phyloP scores from a whole-genome alignment of 2,113 vertebrate genomes.

The Columbina picui region DNA sequence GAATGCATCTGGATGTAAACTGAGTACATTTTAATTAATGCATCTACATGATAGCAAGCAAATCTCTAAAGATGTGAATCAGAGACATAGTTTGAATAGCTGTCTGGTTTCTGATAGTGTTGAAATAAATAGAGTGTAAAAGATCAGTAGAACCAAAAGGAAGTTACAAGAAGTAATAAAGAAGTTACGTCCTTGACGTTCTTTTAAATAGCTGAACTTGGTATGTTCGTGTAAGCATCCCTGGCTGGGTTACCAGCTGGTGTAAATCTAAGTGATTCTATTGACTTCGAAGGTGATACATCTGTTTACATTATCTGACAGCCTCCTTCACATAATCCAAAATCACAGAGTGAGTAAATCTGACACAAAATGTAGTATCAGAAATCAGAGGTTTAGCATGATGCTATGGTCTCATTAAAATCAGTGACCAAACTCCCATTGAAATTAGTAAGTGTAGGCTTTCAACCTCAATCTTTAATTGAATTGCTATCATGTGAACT shows the following conservation, averaged over 20 bases:
- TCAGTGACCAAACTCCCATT: neutral
- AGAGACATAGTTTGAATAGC: neutral
- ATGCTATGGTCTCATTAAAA: neutral
- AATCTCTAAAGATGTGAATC: conserved; percentile 7
- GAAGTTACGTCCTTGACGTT: neutral
- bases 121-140: neutral
- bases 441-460: neutral
- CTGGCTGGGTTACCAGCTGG: neutral
- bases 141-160: neutral
- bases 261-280: neutral
- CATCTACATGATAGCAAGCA: neutral
- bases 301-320: neutral
- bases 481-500: neutral
- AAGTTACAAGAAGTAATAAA: neutral
- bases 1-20: neutral
- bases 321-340: neutral
- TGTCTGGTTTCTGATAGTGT: neutral
- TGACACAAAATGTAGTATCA: neutral
- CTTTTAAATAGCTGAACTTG: neutral
- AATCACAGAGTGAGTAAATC: neutral
- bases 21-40: conserved; percentile 1
- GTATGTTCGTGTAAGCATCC: neutral
- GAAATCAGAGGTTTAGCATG: neutral
- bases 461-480: neutral
- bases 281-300: neutral